Evolutionary conservation across 1,140 invertebrate species (phyloP).

Genomic region (Penaeus indicus): DNA sequence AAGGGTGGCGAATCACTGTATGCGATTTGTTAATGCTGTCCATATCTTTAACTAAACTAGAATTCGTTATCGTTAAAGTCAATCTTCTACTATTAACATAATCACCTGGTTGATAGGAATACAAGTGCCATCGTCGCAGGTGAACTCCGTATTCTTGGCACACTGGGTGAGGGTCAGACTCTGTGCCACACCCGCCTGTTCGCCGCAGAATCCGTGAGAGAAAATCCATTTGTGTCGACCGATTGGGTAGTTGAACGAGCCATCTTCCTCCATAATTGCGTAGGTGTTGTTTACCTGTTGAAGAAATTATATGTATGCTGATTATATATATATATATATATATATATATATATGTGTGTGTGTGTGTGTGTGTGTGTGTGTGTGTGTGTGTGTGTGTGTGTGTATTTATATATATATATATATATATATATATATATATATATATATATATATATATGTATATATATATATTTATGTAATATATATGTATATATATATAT

Average conservation of each 20-base stretch:
- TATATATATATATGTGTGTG: neutral
- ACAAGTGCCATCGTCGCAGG: constrained; percentile 55
- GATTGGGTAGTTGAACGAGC: constrained; percentile 38
- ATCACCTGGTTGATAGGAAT: constrained; percentile 44
- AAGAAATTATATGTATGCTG: neutral
- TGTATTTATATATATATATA: neutral
- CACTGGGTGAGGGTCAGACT: constrained; percentile 51
- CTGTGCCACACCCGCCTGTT: constrained; percentile 2
- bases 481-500: too few relatives aligned
- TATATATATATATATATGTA: constrained; percentile 14
- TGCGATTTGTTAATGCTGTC: too few relatives aligned
- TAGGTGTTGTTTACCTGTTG: constrained; percentile 38
- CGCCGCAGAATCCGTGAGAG: constrained; percentile 41
- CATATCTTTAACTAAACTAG: too few relatives aligned
- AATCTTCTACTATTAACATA: too few relatives aligned
- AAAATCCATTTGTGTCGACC: constrained; percentile 42
- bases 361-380: neutral
- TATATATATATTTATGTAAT: too few relatives aligned
- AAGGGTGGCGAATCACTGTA: neutral
- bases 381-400: constrained; percentile 5
- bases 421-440: constrained; percentile 9
- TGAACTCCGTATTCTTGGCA: constrained; percentile 36
- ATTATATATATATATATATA: too few relatives aligned
- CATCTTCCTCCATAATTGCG: constrained; percentile 41
- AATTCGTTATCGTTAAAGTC: too few relatives aligned